Base-by-base conservation (phyloP, 2,888 invertebrate species). In the Drosophila maculinotata region DNA sequence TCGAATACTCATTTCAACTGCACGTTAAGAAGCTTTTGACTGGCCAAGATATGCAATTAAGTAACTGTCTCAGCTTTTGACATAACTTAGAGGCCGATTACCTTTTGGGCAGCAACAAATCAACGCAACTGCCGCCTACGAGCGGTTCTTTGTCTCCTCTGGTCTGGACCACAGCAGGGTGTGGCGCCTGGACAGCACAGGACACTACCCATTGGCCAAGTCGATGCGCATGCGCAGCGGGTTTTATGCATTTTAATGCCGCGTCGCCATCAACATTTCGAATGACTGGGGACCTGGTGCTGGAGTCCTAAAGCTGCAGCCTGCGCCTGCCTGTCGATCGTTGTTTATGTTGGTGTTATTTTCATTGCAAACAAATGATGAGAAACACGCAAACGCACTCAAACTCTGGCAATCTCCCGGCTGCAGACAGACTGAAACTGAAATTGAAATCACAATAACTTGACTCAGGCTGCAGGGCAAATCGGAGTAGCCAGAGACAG, bases 321-420 rank as follows among this genome's bases (percentile, higher is more conserved):
- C 28, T 26, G 26, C 4, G 20, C 20, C 20, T 36, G 44, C 25
- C 65, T 62, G 79, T 70, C 73, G 63, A 65, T 56, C 56, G 79
- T 78, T 83, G 83, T 83, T 83, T 83, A 83, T 83, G 87, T 72
- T 83, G 83, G 83, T 83, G 83, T 83, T 83, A 83, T 87, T 83
- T 83, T 83, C 87, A 83, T 83, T 83, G 83, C 87, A 83, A 83
- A 83, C 83, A 83, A 83, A 83, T 83, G 83, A 83, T 87, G 83
- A 81, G 87, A 76, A 87, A 83, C 83, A 83, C 83, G 83, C 83
- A 83, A 83, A 83, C 83, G 83, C 83, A 83, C 83, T 87, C 83
- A 87, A 74, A 57, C 47, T 3, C 20, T 3, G 20, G 12, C 45
- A 45, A 45, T 38, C 73, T 52, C 49, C 39, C 17, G 26, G 31